A percentile compares a stretch with the other conserved stretches of the same genome.
Conservation (phyloP, 2,888 invertebrate genomes). For the Anagyrus pseudococci region DNA sequence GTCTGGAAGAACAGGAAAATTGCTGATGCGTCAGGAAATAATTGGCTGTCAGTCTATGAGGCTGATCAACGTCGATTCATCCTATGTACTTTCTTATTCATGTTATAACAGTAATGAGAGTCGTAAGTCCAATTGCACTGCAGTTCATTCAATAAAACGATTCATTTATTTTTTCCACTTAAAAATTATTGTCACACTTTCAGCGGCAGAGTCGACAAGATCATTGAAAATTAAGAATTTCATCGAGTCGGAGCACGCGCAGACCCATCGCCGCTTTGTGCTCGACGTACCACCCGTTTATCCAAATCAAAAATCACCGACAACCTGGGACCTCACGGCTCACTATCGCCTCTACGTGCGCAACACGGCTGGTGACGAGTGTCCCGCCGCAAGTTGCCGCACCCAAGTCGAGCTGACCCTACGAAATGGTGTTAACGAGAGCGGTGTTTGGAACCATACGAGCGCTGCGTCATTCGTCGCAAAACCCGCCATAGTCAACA, state of each 20-base stretch:
- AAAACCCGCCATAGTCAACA: constrained; percentile 71
- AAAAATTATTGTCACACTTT: constrained; percentile 14
- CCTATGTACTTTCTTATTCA: constrained; percentile 47
- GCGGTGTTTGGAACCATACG: constrained; percentile 69
- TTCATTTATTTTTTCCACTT: background rate
- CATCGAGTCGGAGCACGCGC: constrained; percentile 58
- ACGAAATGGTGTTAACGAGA: constrained; percentile 65
- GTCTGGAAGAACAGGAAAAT: constrained; percentile 74
- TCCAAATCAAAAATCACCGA: constrained; percentile 37
- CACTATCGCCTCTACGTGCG: constrained; percentile 67
- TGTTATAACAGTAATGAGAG: constrained; percentile 47
- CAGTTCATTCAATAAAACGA: constrained; percentile 5
- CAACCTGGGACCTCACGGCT: constrained; percentile 47
- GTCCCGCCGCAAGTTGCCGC: constrained; percentile 73
- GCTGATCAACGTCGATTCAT: constrained; percentile 47
- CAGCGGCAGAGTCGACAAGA: constrained; percentile 64
- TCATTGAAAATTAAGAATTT: constrained; percentile 62
- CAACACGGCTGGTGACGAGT: constrained; percentile 69
- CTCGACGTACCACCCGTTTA: background rate
- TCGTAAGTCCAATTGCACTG: constrained; percentile 44
- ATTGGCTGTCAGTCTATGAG: constrained; percentile 44
- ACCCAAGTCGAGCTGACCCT: constrained; percentile 63
- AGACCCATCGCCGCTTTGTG: constrained; percentile 25
- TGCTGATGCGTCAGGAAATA: constrained; percentile 63
- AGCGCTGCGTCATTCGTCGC: constrained; percentile 74